Evolutionary conservation across 2,888 invertebrate species (phyloP).

Genomic region (Heteromyza rotundicornis): DNA sequence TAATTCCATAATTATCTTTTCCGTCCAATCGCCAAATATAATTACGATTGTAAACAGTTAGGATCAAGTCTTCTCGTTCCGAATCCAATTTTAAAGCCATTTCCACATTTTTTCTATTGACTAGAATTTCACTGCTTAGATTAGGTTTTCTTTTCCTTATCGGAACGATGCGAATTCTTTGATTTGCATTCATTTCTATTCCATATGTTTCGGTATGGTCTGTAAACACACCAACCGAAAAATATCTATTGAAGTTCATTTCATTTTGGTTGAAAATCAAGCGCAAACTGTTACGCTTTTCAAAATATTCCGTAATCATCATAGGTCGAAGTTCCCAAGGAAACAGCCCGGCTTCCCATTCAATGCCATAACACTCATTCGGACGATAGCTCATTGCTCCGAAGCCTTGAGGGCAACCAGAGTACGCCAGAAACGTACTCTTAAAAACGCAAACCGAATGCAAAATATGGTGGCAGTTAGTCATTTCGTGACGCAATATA

Average conservation of each 20-base stretch:
- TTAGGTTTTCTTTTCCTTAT: slow-evolving; percentile 21
- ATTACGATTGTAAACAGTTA: slow-evolving; percentile 67
- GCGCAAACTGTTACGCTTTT: slow-evolving; percentile 36
- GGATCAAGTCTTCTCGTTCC: slow-evolving; percentile 44
- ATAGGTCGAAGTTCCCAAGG: slow-evolving; percentile 32
- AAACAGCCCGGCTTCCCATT: slow-evolving; percentile 34
- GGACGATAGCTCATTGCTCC: slow-evolving; percentile 46
- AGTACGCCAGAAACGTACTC: slow-evolving; percentile 34
- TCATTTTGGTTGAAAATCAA: slow-evolving; percentile 32
- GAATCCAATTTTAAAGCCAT: slow-evolving; percentile 40
- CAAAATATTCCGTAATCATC: slow-evolving; percentile 38
- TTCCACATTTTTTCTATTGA: slow-evolving; percentile 32
- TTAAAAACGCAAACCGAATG: slow-evolving; percentile 47
- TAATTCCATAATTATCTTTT: slow-evolving; percentile 64
- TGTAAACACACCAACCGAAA: slow-evolving; percentile 31
- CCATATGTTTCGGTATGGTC: slow-evolving; percentile 30
- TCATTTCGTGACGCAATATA: slow-evolving; percentile 30
- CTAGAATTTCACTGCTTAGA: slow-evolving; percentile 35
- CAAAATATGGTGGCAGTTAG: slow-evolving; percentile 37
- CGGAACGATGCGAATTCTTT: slow-evolving; percentile 28
- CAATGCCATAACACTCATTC: slow-evolving; percentile 48
- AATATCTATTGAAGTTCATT: slow-evolving; percentile 28
- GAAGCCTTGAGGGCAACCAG: slow-evolving; percentile 44
- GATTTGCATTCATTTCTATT: slow-evolving; percentile 38
- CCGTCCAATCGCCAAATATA: slow-evolving; percentile 63